Conservation (phyloP, 2,797 vertebrate genomes). For the Pseudotriccus pelzelni region DNA sequence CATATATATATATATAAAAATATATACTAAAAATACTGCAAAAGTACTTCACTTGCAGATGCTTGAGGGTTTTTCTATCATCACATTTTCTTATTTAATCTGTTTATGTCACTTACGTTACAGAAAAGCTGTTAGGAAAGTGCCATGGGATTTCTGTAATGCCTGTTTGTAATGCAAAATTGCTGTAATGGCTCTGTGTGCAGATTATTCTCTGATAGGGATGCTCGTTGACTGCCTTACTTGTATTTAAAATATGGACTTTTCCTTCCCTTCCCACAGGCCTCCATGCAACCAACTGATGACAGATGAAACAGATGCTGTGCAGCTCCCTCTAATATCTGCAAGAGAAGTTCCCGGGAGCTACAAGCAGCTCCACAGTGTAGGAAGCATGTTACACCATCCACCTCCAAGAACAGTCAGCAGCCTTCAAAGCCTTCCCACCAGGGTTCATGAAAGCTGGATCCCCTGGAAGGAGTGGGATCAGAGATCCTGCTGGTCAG, state of each 20-base stretch:
- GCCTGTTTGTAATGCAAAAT: not conserved
- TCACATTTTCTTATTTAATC: not conserved
- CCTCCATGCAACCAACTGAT: not conserved
- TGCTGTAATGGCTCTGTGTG: not conserved
- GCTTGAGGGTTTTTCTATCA: not conserved
- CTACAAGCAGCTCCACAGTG: not conserved
- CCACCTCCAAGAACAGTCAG: not conserved
- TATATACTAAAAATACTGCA: not conserved
- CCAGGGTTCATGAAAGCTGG: not conserved
- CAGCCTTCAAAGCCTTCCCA: not conserved
- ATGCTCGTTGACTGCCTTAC: not conserved
- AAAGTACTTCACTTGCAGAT: not conserved
- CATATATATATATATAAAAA: not conserved
- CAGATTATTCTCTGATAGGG: conserved; percentile 17
- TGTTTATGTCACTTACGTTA: not conserved
- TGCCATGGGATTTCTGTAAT: not conserved
- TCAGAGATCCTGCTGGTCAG: not conserved
- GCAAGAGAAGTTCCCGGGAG: not conserved
- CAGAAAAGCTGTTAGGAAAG: not conserved
- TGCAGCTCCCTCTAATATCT: not conserved
- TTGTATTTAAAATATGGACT: not conserved
- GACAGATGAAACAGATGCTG: not conserved
- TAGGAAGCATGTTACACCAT: not conserved
- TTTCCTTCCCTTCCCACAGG: not conserved
- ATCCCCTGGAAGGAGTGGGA: not conserved